These are phyloP conservation scores for Volucella inanis DNA, from an alignment of 2,888 invertebrate species.

Conservation along the genomic window DNA sequence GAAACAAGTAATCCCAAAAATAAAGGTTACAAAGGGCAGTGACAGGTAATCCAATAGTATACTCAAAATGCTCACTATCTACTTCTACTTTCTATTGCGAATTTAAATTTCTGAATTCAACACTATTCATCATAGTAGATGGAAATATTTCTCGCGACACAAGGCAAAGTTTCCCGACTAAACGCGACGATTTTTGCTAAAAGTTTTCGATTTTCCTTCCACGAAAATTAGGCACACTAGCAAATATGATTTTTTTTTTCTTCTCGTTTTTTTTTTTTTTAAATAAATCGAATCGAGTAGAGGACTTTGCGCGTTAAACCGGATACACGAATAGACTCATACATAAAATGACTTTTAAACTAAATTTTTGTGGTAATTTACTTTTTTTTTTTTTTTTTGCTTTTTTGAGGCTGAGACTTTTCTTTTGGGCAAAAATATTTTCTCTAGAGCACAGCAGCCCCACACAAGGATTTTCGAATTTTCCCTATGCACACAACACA, in stretches of 20 bases:
- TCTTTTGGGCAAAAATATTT: conserved; percentile 51
- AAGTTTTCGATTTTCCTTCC: conserved; percentile 57
- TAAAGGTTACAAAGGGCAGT: conserved; percentile 33
- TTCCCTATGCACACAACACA: conserved; percentile 78
- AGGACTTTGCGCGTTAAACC: conserved; percentile 47
- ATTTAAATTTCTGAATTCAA: no score
- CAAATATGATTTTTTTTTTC: conserved; percentile 24
- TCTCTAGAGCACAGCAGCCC: conserved; percentile 47
- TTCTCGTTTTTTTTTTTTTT: conserved; percentile 21
- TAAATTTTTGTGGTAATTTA: no score
- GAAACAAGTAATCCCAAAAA: conserved; percentile 50
- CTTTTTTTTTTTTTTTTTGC: conserved; percentile 31
- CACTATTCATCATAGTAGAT: no score
- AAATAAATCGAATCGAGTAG: conserved; percentile 20
- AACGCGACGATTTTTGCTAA: conserved; percentile 55
- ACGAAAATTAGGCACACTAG: conserved; percentile 64
- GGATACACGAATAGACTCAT: conserved; percentile 4
- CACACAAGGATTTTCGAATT: conserved; percentile 71
- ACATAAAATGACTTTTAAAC: background rate
- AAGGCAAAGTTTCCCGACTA: conserved; percentile 27
- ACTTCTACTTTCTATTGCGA: background rate
- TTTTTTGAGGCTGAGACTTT: background rate
- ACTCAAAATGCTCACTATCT: background rate
- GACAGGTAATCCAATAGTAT: conserved; percentile 52
- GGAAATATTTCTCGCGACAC: background rate